Evolutionary conservation across 1,140 invertebrate species (phyloP), one percentile per base, ranked within the genome.

Genomic region (Pararge aegeria): DNA sequence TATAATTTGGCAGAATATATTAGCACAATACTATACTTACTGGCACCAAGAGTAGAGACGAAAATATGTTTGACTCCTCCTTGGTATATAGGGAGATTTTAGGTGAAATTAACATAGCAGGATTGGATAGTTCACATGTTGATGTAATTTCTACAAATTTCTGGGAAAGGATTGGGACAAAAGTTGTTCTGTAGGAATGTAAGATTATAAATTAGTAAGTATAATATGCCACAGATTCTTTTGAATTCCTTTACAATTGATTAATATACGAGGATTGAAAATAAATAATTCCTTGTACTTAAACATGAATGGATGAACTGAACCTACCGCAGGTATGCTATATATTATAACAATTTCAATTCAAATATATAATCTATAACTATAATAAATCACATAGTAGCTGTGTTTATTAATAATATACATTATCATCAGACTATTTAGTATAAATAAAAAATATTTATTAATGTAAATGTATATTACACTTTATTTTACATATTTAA

Each of bases 331-430:
- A 24, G 24, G 7, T 24, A 24, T 4, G 7, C 7, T 24, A 58
- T 42, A 30, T 59, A 44, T 37, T 5, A 42, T 51, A 24, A 57
- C 37, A 52, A 53, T 50, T n/a, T n/a, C n/a, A n/a, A n/a, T n/a
- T n/a, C 50, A 40, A 37, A 30, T 21, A 18, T 59, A 51, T 40
- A 59, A 59, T 40, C 49, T 46, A 53, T 46, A 59, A 59, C 57
- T 59, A 59, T 44, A 34, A 52, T 29, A 59, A 59, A 59, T 60
- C 55, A 55, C 56, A 51, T 49, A 62, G 48, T 51, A 52, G 37
- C 34, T 34, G 30, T 34, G 30, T 34, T 10, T 61, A 44, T 55
- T 42, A 51, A 27, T 42, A 55, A 55, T 50, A 56, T 44, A 50
- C 34, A 34, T 34, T 50, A 56, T 46, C 40, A 58, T 57, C 55